Evolutionary conservation across 1,140 invertebrate species (phyloP).

Genomic region (Lycorma delicatula): DNA sequence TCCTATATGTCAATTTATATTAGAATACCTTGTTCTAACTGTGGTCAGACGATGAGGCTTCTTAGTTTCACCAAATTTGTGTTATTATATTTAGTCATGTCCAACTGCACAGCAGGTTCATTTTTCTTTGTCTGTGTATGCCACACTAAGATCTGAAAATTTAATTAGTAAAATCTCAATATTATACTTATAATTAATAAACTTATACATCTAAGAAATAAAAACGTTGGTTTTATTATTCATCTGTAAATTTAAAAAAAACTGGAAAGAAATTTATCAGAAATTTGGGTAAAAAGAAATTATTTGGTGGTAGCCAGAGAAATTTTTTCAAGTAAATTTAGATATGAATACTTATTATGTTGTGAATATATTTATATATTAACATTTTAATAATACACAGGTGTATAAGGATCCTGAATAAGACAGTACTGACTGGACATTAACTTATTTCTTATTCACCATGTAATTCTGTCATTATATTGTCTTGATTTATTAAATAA

Average conservation of each 20-base stretch:
- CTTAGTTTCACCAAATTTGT: slow-evolving; percentile 54
- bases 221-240: background rate
- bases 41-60: slow-evolving; percentile 24
- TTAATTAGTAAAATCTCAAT: background rate
- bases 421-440: no score
- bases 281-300: background rate
- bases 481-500: no score
- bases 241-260: background rate
- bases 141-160: slow-evolving; percentile 68
- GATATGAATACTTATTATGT: no score
- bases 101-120: slow-evolving; percentile 47
- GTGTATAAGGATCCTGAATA: no score
- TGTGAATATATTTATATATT: no score
- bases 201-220: slow-evolving; percentile 2
- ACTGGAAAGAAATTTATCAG: background rate
- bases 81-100: slow-evolving; percentile 48
- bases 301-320: no score
- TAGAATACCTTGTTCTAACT: no score
- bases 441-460: no score
- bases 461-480: no score
- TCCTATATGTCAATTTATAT: no score
- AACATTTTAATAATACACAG: no score
- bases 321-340: no score
- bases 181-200: background rate
- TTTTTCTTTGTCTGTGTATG: slow-evolving; percentile 80